Base-by-base conservation (phyloP, 92 coral and sea anemone genomes). In the Blastomussa wellsi region DNA sequence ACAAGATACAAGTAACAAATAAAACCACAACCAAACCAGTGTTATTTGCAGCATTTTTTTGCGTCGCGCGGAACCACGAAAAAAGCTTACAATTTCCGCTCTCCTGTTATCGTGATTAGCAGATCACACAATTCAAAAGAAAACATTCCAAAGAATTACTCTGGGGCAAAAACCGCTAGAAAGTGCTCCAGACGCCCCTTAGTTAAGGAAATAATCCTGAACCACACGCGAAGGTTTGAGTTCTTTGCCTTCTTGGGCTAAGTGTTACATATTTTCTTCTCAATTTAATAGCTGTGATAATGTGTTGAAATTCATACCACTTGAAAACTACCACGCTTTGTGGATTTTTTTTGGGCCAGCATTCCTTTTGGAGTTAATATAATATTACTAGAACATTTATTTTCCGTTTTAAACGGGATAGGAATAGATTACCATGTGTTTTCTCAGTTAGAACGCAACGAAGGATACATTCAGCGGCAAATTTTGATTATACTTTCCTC, bases 221-320 rank as follows among this genome's bases (percentile, higher is more conserved):
- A 19, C 75, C 86, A 82, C 86, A 82, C 78, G 71, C 78, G n/a
- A 37, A 52, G 78, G 10, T 26, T 22, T n/a, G 67, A 82, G 38
- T 49, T 82, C 44, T 70, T 70, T 22, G 9, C 44, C 47, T 33
- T 71, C 86, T 31, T 72, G 28, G 19, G n/a, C n/a, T n/a, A n/a
- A n/a, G n/a, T 51, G 32, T 71, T 65, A 29, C 59, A 42, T 22
- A 64, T 67, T 32, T 48, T 39, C 72, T 38, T 42, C n/a, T 80
- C 26, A 41, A 31, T 10, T 28, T 44, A 65, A 80, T 41, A 24
- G 60, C 33, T 41, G 57, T 9, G 20, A 19, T 41, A 42, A 28
- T 37, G 75, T 20, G 31, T n/a, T 65, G 52, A 80, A 29, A 42
- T 64, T 41, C 36, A 29, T 22, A 20, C 68, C 62, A 37, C 31